These are phyloP conservation scores for Falco columbarius DNA, from an alignment of 2,797 vertebrate genomes.

Conservation along the genomic window DNA sequence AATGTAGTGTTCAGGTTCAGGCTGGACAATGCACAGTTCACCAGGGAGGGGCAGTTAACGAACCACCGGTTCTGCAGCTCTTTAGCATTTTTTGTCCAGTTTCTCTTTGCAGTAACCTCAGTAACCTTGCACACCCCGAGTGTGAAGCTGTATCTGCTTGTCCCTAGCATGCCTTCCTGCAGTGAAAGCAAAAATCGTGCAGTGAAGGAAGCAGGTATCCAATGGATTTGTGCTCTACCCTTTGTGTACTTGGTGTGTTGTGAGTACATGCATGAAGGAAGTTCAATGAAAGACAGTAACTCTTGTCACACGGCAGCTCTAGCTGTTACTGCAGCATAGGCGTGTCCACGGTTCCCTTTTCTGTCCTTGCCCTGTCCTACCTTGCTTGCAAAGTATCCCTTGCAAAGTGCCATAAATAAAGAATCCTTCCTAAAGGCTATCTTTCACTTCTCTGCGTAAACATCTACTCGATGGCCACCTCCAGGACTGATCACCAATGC, in stretches of 20 bases:
- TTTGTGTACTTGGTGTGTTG: background rate
- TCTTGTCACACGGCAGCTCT: background rate
- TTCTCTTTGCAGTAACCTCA: background rate
- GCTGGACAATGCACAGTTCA: background rate
- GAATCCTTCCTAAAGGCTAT: background rate
- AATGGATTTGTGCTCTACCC: background rate
- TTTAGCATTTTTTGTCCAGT: background rate
- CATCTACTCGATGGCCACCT: background rate
- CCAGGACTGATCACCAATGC: background rate
- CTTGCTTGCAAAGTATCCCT: background rate
- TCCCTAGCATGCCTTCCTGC: background rate
- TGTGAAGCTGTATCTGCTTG: background rate
- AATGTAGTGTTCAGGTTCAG: background rate
- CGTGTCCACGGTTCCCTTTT: background rate
- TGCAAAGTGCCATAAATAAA: background rate
- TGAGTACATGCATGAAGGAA: background rate
- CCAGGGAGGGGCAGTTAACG: background rate
- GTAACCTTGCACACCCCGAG: background rate
- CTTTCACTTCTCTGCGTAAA: background rate
- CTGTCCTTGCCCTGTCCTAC: background rate
- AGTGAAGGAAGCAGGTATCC: background rate
- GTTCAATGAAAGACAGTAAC: background rate
- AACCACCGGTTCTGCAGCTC: background rate
- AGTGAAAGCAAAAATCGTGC: background rate
- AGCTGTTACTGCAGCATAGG: background rate